Percentiles rank a stretch among this genome's conserved stretches.
Conservation (phyloP, 2,888 invertebrate genomes). For the Mylabris sibirica region DNA sequence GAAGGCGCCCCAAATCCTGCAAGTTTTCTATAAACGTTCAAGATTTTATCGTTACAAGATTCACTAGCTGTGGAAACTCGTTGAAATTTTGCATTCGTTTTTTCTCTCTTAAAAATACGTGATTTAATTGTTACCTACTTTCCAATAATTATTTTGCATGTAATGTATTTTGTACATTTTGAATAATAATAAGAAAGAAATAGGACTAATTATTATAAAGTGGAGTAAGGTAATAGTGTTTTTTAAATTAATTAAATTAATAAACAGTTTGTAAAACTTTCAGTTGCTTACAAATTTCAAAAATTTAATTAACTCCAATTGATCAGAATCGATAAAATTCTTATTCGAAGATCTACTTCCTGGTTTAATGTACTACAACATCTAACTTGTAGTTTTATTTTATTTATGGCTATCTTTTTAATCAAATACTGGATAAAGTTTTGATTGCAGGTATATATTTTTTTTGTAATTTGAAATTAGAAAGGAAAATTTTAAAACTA, state of each 20-base stretch:
- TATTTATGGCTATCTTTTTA: too few relatives aligned
- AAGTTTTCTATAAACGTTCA: neutral
- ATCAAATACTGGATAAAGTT: too few relatives aligned
- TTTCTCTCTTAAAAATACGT: neutral
- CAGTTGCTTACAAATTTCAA: neutral
- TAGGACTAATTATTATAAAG: neutral
- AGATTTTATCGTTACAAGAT: neutral
- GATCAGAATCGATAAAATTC: neutral
- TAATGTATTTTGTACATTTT: neutral
- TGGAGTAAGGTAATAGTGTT: neutral
- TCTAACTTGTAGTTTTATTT: neutral
- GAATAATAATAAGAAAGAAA: neutral
- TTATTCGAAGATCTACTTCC: neutral
- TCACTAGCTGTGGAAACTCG: neutral
- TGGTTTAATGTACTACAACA: slow-evolving; percentile 4
- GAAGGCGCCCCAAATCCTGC: neutral
- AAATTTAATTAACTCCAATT: slow-evolving; percentile 4
- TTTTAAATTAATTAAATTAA: neutral
- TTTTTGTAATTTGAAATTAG: neutral
- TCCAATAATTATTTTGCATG: slow-evolving; percentile 5
- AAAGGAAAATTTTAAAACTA: neutral
- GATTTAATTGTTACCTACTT: slow-evolving; percentile 7
- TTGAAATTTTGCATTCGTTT: neutral
- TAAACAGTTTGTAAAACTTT: slow-evolving; percentile 1
- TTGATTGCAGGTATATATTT: too few relatives aligned